These are phyloP conservation scores for Leptothorax acervorum DNA, from an alignment of 2,888 invertebrate genomes.

Conservation along the genomic window DNA sequence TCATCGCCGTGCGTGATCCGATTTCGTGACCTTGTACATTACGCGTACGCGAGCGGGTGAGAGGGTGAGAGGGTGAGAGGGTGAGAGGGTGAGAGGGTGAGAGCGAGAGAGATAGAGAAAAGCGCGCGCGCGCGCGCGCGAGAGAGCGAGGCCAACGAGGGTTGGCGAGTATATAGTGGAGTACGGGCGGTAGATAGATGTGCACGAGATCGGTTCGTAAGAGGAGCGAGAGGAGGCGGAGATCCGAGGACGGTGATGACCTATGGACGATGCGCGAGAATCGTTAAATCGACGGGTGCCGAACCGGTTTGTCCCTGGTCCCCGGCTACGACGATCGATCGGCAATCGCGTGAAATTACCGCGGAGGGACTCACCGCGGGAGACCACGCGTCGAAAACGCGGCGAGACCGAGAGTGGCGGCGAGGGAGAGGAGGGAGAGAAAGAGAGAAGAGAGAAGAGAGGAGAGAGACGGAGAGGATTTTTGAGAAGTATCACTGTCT, in stretches of 20 bases:
- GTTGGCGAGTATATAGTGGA: conserved; percentile 13
- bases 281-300: conserved; percentile 46
- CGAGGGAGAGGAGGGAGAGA: not conserved
- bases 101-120: not conserved
- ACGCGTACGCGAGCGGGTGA: not conserved
- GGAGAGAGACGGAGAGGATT: not conserved
- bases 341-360: conserved; percentile 27
- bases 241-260: conserved; percentile 6
- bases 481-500: conserved; percentile 6
- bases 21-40: conserved; percentile 39
- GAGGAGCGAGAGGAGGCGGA: conserved; percentile 10
- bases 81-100: not conserved
- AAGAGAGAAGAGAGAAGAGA: not conserved
- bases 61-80: too few relatives aligned
- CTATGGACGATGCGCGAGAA: conserved; percentile 38
- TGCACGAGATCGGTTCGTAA: conserved; percentile 13
- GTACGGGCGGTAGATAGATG: conserved; percentile 21
- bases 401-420: not conserved
- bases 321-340: conserved; percentile 51
- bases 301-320: conserved; percentile 29
- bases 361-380: not conserved
- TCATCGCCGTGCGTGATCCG: conserved; percentile 7
- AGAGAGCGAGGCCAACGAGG: not conserved
- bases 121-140: not conserved
- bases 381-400: not conserved